A percentile compares a stretch with the other conserved stretches of the same genome.
These are phyloP conservation scores for Tiliacea citrago DNA, from an alignment of 2,888 invertebrate genomes.

Conservation along the genomic window DNA sequence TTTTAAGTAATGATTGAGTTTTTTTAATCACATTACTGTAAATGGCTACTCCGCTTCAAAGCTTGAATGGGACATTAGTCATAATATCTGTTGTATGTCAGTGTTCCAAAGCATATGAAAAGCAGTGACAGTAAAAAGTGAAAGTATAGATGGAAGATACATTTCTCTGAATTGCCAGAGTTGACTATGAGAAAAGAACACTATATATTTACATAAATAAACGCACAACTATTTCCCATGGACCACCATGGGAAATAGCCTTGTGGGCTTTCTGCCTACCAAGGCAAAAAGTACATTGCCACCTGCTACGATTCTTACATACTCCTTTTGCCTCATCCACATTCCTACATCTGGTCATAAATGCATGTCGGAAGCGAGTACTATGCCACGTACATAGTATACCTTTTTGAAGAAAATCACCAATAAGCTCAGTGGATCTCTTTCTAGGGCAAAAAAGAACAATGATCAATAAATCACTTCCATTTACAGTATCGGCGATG, in stretches of 20 bases:
- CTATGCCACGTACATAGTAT: neutral
- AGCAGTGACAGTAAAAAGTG: neutral
- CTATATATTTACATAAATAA: neutral
- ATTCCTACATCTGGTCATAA: neutral
- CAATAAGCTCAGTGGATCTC: neutral
- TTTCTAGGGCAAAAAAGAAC: neutral
- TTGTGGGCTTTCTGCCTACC: too few species aligned
- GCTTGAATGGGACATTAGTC: neutral
- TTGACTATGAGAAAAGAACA: neutral
- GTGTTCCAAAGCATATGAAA: neutral
- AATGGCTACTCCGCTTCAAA: neutral
- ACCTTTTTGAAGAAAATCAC: neutral
- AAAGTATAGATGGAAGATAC: neutral
- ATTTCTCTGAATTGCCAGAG: neutral
- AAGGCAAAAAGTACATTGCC: neutral
- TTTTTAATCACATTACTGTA: neutral
- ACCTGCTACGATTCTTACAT: neutral
- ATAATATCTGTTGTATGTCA: neutral
- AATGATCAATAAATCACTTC: neutral
- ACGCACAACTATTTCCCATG: neutral
- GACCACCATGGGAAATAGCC: too few species aligned
- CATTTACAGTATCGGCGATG: conserved; percentile 88
- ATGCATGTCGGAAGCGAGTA: neutral
- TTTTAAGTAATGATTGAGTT: neutral
- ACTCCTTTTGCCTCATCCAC: neutral